phyloP scores from a whole-genome alignment of 2,113 vertebrate species.

The Solea senegalensis region DNA sequence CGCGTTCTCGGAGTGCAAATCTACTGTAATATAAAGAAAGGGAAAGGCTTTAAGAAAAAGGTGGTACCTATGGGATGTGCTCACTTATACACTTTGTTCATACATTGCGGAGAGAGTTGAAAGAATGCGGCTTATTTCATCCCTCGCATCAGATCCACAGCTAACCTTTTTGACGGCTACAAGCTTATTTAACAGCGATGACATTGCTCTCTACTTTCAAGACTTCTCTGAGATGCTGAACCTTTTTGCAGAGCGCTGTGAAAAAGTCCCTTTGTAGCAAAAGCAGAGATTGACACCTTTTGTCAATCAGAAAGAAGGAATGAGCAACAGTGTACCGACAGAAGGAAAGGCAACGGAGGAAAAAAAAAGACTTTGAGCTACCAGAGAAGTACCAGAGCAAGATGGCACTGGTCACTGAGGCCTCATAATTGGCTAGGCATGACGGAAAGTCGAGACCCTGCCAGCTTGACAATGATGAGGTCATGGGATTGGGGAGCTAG shows the following conservation, averaged over 20 bases:
- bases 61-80: neutral
- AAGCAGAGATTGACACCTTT: conserved; percentile 9
- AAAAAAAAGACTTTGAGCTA: conserved; percentile 3
- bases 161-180: neutral
- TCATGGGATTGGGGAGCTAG: conserved; percentile 62
- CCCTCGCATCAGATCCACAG: neutral
- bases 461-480: conserved; percentile 68
- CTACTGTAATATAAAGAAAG: neutral
- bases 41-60: conserved; percentile 16
- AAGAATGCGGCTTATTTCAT: neutral
- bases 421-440: conserved; percentile 61
- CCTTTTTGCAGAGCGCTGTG: neutral
- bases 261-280: neutral
- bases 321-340: conserved; percentile 2
- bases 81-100: neutral
- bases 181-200: conserved; percentile 2
- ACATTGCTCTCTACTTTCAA: neutral
- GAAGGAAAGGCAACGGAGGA: neutral
- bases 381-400: conserved; percentile 25
- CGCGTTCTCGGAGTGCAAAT: neutral
- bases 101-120: neutral
- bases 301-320: conserved; percentile 13
- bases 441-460: conserved; percentile 61
- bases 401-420: conserved; percentile 39
- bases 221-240: conserved; percentile 2